Evolutionary conservation across 2,113 vertebrate genomes (phyloP).

Genomic region (Murina feae): DNA sequence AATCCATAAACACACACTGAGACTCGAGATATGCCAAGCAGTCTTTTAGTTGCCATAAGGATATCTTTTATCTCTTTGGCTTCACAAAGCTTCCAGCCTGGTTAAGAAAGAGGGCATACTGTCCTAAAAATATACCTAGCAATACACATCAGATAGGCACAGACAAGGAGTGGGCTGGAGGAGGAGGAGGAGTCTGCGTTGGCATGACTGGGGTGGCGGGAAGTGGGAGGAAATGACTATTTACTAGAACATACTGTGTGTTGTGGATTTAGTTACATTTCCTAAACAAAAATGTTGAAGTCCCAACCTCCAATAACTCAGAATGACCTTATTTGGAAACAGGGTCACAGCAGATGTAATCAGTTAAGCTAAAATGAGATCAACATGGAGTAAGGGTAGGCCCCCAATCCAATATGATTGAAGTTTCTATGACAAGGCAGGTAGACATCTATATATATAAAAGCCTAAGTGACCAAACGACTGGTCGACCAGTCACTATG

Average conservation of each 20-base stretch:
- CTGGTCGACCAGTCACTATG: too few species aligned
- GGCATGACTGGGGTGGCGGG: fast-evolving
- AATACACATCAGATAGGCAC: background rate
- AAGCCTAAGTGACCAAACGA: too few species aligned
- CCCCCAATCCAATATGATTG: background rate
- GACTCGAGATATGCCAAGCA: background rate
- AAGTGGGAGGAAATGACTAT: background rate
- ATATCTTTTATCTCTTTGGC: background rate
- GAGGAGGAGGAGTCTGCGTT: fast-evolving
- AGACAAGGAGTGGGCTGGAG: background rate
- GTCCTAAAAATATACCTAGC: background rate
- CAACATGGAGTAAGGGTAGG: background rate
- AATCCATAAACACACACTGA: background rate
- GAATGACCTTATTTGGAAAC: background rate
- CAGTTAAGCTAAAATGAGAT: background rate
- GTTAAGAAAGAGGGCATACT: background rate
- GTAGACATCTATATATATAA: too few species aligned
- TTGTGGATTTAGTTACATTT: background rate
- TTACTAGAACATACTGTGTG: background rate
- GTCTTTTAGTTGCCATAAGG: background rate
- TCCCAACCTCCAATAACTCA: background rate
- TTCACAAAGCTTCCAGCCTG: background rate
- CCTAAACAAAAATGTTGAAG: background rate
- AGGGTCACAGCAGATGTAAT: background rate
- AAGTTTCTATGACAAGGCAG: background rate